Percentiles rank a stretch among this genome's conserved stretches.
Conservation (phyloP, 1,140 invertebrate species). For the Cydia amplana region DNA sequence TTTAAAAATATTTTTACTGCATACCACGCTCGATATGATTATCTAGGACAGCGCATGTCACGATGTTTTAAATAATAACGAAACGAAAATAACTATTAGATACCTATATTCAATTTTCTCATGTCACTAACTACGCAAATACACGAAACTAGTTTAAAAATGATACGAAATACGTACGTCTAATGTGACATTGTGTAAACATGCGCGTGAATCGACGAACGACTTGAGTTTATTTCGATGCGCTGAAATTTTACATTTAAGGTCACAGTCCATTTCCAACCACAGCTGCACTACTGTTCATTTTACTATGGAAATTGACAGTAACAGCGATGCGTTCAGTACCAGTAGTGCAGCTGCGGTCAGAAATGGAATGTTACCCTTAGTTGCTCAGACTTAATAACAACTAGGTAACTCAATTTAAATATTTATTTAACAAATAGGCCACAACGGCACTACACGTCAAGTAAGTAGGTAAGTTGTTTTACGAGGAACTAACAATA, state of each 20-base stretch:
- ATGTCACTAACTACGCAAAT: slow-evolving; percentile 13
- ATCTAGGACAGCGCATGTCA: slow-evolving; percentile 18
- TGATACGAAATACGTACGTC: slow-evolving; percentile 3
- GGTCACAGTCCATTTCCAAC: too few species aligned
- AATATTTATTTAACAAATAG: too few species aligned
- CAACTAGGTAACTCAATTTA: too few species aligned
- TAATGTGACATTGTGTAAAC: slow-evolving; percentile 22
- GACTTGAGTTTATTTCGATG: not conserved
- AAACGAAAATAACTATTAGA: slow-evolving; percentile 10
- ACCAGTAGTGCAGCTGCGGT: too few species aligned
- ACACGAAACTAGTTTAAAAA: slow-evolving; percentile 23
- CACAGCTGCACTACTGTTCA: too few species aligned
- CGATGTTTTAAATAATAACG: slow-evolving; percentile 2
- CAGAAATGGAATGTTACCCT: not conserved
- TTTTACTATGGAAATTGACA: too few species aligned
- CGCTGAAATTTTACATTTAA: not conserved
- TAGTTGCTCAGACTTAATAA: not conserved
- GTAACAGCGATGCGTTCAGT: too few species aligned
- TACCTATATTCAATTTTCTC: not conserved
- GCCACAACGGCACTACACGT: too few species aligned
- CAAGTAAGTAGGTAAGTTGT: too few species aligned
- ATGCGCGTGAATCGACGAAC: slow-evolving; percentile 2
- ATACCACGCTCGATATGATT: not conserved
- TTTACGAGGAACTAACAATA: too few species aligned
- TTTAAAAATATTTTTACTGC: too few species aligned